Conservation (phyloP, 2,113 vertebrate species). For the Corythornis madagascariensis region DNA sequence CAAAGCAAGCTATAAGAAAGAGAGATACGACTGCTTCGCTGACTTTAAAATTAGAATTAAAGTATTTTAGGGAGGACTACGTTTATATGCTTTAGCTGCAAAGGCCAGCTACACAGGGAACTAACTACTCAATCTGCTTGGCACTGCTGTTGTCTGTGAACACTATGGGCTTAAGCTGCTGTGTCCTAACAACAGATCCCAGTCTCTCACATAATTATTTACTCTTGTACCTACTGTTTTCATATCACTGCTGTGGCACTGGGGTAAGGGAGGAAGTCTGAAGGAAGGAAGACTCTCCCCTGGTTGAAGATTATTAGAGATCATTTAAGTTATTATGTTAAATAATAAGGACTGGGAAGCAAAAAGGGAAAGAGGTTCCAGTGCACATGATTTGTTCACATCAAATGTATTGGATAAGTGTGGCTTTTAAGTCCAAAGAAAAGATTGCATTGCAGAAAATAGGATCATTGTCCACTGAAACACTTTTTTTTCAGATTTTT, state of each 20-base stretch:
- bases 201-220: background rate
- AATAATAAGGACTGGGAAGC: no score
- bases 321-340: background rate
- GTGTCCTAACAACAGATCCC: background rate
- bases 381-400: no score
- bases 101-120: background rate
- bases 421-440: background rate
- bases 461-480: background rate
- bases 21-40: background rate
- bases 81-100: background rate
- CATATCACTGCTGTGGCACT: background rate
- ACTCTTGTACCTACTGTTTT: background rate
- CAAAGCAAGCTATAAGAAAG: background rate
- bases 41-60: background rate
- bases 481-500: background rate
- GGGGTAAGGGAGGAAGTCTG: background rate
- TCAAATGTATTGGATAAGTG: no score
- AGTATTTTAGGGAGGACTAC: background rate
- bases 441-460: background rate
- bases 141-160: background rate
- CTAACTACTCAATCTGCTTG: background rate
- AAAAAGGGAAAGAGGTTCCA: no score
- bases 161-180: background rate
- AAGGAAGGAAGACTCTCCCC: background rate
- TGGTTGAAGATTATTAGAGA: background rate